Percentiles rank a stretch among this genome's conserved stretches.
These are phyloP conservation scores for Theonella swinhoei DNA, from an alignment of 37 sponge, comb jelly and placozoan genomes.

Conservation along the genomic window DNA sequence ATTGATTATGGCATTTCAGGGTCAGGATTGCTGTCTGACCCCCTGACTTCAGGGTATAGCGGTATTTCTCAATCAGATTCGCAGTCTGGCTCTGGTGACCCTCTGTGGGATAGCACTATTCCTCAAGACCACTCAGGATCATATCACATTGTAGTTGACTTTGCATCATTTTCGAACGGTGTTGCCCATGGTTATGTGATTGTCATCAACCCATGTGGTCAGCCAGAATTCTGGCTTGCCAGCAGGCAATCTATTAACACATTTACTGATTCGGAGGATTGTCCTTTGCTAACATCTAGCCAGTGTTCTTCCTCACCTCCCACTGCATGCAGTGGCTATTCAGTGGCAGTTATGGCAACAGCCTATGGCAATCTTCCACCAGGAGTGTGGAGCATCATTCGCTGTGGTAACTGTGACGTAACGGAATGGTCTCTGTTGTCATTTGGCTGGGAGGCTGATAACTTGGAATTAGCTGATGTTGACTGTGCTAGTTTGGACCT, in stretches of 20 bases:
- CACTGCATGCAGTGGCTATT: constrained; percentile 20
- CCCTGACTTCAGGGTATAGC: background rate
- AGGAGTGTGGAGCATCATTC: constrained; percentile 63
- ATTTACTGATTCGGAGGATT: background rate
- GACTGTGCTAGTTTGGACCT: background rate
- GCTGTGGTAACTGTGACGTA: background rate
- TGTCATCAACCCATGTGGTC: constrained; percentile 73
- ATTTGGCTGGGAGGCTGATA: constrained; percentile 29
- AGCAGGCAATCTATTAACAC: background rate
- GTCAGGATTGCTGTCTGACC: constrained; percentile 1
- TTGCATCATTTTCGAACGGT: background rate
- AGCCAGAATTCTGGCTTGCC: constrained; percentile 77
- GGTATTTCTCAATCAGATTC: background rate
- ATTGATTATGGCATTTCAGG: background rate
- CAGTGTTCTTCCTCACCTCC: constrained; percentile 6
- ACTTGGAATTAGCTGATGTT: background rate
- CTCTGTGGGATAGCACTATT: background rate
- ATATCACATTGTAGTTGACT: constrained; percentile 14
- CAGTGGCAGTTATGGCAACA: background rate
- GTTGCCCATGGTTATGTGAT: constrained; percentile 56
- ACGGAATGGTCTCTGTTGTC: constrained; percentile 53
- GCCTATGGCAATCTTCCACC: constrained; percentile 4
- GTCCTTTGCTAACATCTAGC: background rate
- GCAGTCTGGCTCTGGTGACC: background rate
- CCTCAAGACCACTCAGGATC: background rate